Percentiles rank a stretch among this genome's conserved stretches.
Evolutionary conservation across 2,797 vertebrate genomes (phyloP).

Genomic region (Perodicticus potto): DNA sequence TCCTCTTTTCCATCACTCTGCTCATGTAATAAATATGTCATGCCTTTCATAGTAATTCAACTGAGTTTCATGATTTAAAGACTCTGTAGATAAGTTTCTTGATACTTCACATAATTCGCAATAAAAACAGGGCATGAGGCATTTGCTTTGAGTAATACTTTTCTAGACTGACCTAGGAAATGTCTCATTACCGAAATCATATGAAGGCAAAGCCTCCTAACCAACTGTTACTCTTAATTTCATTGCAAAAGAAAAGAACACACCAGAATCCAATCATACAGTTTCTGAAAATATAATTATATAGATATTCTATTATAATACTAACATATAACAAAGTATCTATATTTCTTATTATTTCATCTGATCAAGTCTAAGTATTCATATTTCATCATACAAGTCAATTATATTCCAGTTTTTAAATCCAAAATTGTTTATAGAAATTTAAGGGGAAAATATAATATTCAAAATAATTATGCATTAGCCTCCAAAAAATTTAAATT

Average conservation of each 20-base stretch:
- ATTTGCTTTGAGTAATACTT: conserved; percentile 27
- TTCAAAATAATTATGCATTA: conserved; percentile 48
- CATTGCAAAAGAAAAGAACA: neutral
- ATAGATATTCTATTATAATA: neutral
- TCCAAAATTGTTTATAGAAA: neutral
- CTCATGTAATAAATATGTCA: neutral
- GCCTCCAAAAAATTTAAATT: neutral
- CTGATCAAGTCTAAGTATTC: neutral
- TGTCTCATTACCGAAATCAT: neutral
- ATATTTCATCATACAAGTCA: neutral
- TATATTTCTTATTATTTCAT: neutral
- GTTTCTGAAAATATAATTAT: conserved; percentile 25
- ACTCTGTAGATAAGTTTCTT: neutral
- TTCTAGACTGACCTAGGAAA: conserved; percentile 46
- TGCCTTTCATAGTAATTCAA: neutral
- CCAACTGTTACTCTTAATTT: conserved; percentile 36
- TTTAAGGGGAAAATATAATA: neutral
- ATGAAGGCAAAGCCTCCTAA: neutral
- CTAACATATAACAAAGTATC: neutral
- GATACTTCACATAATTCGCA: neutral
- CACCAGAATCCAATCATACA: neutral
- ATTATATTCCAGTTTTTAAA: neutral
- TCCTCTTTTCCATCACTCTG: neutral
- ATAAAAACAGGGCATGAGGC: neutral
- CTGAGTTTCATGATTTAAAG: neutral